phyloP scores from a whole-genome alignment of 1,140 invertebrate species.

The Mizuhopecten yessoensis region DNA sequence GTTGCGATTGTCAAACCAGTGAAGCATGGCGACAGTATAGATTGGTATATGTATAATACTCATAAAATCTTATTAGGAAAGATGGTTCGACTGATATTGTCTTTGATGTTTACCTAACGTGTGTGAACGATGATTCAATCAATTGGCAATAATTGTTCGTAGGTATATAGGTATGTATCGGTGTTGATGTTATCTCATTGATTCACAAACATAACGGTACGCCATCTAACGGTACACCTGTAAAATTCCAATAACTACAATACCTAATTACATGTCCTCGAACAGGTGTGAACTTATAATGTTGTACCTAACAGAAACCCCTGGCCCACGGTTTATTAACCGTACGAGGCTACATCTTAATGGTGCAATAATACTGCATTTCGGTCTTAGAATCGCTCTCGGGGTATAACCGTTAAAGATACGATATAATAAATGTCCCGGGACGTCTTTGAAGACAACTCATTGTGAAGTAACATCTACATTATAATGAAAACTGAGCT shows the following conservation, averaged over 20 bases:
- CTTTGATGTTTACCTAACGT: slow-evolving; percentile 10
- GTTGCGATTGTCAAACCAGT: background rate
- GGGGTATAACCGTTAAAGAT: no score
- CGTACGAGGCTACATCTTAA: background rate
- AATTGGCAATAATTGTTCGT: background rate
- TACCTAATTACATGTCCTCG: background rate
- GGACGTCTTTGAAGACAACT: no score
- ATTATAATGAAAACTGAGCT: no score
- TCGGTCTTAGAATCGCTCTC: no score
- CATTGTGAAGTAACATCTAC: no score
- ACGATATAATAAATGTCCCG: no score
- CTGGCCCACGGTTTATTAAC: background rate
- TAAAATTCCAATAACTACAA: background rate
- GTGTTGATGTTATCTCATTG: background rate
- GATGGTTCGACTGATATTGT: background rate
- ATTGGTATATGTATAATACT: background rate
- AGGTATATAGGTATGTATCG: background rate
- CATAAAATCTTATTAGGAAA: slow-evolving; percentile 8
- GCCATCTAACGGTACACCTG: background rate
- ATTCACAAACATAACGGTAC: background rate
- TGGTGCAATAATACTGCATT: background rate
- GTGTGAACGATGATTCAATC: background rate
- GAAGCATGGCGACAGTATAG: background rate
- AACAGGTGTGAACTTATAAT: slow-evolving; percentile 31
- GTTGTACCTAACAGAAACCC: background rate